Evolutionary conservation across 2,888 invertebrate genomes (phyloP).

Genomic region (Acanthococcus lagerstroemiae): DNA sequence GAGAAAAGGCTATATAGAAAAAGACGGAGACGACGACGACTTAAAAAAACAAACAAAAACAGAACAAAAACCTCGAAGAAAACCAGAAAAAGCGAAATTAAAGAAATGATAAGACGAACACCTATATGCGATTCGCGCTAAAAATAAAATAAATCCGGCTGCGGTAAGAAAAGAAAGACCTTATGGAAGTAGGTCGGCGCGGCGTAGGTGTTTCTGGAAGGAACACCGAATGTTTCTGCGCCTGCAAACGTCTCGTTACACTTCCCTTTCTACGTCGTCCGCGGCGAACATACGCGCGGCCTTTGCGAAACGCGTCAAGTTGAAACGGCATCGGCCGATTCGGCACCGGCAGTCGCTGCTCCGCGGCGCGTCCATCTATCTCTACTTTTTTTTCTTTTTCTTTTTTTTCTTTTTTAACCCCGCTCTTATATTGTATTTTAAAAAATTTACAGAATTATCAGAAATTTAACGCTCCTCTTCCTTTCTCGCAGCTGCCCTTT

Average conservation of each 20-base stretch:
- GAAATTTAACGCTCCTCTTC: too few species aligned
- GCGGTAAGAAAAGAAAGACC: neutral
- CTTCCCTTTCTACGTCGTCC: too few species aligned
- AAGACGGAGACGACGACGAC: neutral
- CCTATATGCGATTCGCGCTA: neutral
- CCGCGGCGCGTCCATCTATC: too few species aligned
- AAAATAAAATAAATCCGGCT: neutral
- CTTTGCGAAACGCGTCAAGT: neutral
- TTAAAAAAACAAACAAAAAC: neutral
- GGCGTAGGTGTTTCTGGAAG: conserved; percentile 14
- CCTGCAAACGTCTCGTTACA: conserved; percentile 17
- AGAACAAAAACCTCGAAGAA: neutral
- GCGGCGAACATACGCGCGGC: too few species aligned
- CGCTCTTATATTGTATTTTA: too few species aligned
- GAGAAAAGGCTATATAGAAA: neutral
- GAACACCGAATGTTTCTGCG: conserved; percentile 1
- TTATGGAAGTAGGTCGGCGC: conserved; percentile 12
- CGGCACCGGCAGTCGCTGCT: too few species aligned
- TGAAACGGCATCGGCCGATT: conserved; percentile 12
- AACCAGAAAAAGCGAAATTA: neutral
- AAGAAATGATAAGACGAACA: neutral
- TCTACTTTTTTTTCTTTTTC: too few species aligned
- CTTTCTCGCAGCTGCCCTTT: too few species aligned
- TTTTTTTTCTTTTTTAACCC: too few species aligned
- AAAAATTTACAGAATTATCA: too few species aligned